Evolutionary conservation across 2,797 vertebrate genomes (phyloP).

Genomic region (Pseudochirops cupreus): DNA sequence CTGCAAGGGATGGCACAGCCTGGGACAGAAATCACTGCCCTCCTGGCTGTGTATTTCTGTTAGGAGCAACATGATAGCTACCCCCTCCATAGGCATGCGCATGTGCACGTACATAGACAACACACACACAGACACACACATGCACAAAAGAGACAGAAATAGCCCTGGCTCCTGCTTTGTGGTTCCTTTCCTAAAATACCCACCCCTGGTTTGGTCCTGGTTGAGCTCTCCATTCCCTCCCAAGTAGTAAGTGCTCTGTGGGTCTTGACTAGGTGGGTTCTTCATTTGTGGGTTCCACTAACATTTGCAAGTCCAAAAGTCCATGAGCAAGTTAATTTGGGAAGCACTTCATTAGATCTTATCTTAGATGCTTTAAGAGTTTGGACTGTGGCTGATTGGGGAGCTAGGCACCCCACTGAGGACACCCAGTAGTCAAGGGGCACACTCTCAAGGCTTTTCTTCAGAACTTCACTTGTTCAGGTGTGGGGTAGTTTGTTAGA

Average conservation of each 20-base stretch:
- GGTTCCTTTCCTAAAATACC: not conserved
- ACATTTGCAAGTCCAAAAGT: not conserved
- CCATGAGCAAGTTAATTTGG: not conserved
- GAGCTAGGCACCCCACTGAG: not conserved
- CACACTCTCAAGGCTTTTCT: constrained; percentile 64
- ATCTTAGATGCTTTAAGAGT: not conserved
- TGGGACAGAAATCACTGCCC: no score
- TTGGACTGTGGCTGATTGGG: not conserved
- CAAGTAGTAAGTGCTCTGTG: not conserved
- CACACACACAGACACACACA: not conserved
- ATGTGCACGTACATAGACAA: no score
- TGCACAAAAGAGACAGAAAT: not conserved
- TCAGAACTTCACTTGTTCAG: constrained; percentile 20
- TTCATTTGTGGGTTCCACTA: not conserved
- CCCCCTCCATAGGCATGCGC: not conserved
- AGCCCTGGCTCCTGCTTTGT: not conserved
- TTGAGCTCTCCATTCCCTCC: not conserved
- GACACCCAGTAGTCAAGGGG: no score
- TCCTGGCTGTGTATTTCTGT: not conserved
- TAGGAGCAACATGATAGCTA: not conserved
- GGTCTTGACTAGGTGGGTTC: not conserved
- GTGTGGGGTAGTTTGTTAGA: no score
- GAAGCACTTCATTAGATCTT: not conserved
- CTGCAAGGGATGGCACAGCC: not conserved
- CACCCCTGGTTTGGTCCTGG: not conserved